Evolutionary conservation across 2,888 invertebrate genomes (phyloP), one percentile per base, ranked within the genome.

Genomic region (Machimus atricapillus): DNA sequence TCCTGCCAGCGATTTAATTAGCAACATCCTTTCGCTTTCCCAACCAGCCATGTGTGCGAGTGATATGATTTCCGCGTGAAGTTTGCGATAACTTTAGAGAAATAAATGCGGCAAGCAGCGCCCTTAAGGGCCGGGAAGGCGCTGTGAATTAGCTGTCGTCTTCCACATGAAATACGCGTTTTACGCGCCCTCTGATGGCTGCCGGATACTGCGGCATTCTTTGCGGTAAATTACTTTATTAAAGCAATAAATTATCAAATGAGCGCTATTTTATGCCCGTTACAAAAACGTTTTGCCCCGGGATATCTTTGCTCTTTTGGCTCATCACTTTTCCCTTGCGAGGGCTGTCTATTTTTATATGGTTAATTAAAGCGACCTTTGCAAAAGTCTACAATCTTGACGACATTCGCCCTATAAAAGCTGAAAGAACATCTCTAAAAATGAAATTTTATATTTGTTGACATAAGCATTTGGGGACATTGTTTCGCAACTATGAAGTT

Each of bases 1-100:
- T 79, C 46, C 31, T 66, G 66, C 14, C 79, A 52, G 12, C 4
- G 79, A 27, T 79, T 79, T 79, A 79, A 79, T 79, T 79, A 79
- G 52, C 46, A 79, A 52, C 79, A 52, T 79, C 79, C 79, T 79
- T 79, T 27, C 31, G 52, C 79, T 31, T 27, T 52, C 12, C 31
- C 31, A 31, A 79, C 16, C 43, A 46, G 12, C 79, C 52, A 52
- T 79, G 79, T 37, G 34, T 56, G 52, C 46, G 79, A 52, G 52
- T 79, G 52, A 79, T 52, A 52, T 79, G 52, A 79, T 52, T 52
- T 79, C 52, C 14, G 52, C 46, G 79, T 31, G 52, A 79, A 79
- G 46, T 79, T 79, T 56, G 31, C 43, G 52, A 52, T 52, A 79
- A 79, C 52, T 79, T 52, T 40, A 46, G 52, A 31, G 52, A 40